Base-by-base conservation (phyloP, 2,113 vertebrate species). In the Passer montanus region DNA sequence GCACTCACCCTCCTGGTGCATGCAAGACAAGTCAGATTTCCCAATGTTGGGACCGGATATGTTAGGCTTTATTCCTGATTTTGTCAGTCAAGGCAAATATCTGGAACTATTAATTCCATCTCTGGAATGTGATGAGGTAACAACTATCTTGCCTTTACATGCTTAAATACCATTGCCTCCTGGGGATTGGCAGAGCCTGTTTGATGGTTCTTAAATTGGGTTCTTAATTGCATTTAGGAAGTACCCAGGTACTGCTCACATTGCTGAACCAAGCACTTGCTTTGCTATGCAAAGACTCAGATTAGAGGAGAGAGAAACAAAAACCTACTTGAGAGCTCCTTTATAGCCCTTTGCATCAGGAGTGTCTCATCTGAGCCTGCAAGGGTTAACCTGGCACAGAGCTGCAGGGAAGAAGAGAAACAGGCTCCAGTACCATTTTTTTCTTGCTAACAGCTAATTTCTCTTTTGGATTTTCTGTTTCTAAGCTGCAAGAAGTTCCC, bases 31-130 rank as follows among this genome's bases (percentile, higher is more conserved):
- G 44, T 70, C 55, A 11, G 30, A 55, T 83, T 92, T 87, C 43
- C 55, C 5, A 1, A 0, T 39, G 50, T 15, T 5, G 7, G 26
- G 59, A 56, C 30, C 0, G 0, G 37, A 23, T 64, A 52, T 0
- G 4, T 62, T 59, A 73, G 27, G 37, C n/a, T 88, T 79, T 66
- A 35, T 74, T 93, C 33, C 72, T 43, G 37, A 44, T 74, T 83
- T 83, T 84, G 15, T 69, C 77, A 76, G 64, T 50, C 43, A 55
- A 68, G 28, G 37, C 21, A 75, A 83, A 47, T 77, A 88, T 44
- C 53, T 1, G 0, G 37, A 87, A 67, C 43, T 77, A 88, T 59
- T 43, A 47, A 80, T 69, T 95, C 39, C 8, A 1, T 70, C 50
- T 49, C 55, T 66, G 67, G 15, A 74, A 35, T 80, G 70, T 47